phyloP scores from a whole-genome alignment of 1,140 invertebrate genomes.

The Latrodectus geometricus region DNA sequence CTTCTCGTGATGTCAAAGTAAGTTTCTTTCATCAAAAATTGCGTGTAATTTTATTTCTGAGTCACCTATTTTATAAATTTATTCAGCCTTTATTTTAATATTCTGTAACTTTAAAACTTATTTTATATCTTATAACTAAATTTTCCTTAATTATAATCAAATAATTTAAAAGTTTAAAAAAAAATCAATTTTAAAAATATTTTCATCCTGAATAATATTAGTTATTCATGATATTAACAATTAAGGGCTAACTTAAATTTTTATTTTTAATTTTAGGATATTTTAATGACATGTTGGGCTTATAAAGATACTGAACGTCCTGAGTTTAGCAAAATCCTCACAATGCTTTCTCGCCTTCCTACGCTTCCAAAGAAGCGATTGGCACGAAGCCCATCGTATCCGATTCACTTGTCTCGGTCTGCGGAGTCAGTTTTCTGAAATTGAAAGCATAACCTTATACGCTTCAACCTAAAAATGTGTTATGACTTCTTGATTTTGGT shows the following conservation, averaged over 20 bases:
- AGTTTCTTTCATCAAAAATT: slow-evolving; percentile 43
- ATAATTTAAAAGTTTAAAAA: no score
- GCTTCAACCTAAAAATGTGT: not conserved
- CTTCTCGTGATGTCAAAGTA: slow-evolving; percentile 96
- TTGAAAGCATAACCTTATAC: not conserved
- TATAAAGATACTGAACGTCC: slow-evolving; percentile 85
- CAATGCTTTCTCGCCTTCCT: slow-evolving; percentile 88
- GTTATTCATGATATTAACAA: no score
- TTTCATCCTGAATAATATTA: no score
- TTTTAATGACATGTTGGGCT: slow-evolving; percentile 97
- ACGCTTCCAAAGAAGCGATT: slow-evolving; percentile 93
- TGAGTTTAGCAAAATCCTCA: slow-evolving; percentile 87
- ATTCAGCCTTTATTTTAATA: no score
- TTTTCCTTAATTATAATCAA: no score
- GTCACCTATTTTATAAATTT: no score
- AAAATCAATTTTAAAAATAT: no score
- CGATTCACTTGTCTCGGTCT: slow-evolving; percentile 90
- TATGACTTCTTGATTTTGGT: not conserved
- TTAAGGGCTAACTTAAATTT: no score
- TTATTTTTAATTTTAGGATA: slow-evolving; percentile 78
- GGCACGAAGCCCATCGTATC: slow-evolving; percentile 96
- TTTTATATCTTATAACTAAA: no score
- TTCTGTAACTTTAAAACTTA: no score
- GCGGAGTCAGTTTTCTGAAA: slow-evolving; percentile 88
- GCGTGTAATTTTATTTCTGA: no score